Evolutionary conservation across 2,888 invertebrate genomes (phyloP), one percentile per base, ranked within the genome.

Genomic region (Pyrocoelia pectoralis): DNA sequence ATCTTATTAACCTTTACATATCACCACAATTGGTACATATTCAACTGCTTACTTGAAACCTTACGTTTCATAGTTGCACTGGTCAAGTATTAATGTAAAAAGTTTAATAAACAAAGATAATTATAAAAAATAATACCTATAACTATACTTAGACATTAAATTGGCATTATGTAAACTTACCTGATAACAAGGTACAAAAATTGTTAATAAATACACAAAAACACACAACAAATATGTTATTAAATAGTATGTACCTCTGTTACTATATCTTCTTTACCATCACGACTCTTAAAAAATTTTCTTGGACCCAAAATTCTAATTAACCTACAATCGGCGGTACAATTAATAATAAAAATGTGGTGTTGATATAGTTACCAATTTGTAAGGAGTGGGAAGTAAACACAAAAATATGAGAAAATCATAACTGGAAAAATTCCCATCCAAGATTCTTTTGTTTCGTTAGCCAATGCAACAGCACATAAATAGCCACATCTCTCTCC

Each of bases 401-500:
- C 82, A 80, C 79, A 86, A 85, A 81, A 72, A 62, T 78, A 73
- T 14, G 79, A 79, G 4, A 85, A 17, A 54, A 81, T 78, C 43
- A 90, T 82, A 0, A 88, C 76, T 0, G 91, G 91, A 65, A 89
- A 88, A 2, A 84, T 70, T 1, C 86, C 85, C 69, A 91, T 89
- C 93, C 93, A 94, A 0, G 87, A 85, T 79, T 92, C 88, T 46
- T 77, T 74, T 50, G 85, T 73, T 77, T 85, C 83, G 75, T 89
- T 89, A 6, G 85, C 86, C 46, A 89, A 75, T 1, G 87, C 84
- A 4, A 87, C 75, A 0, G 85, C 86, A 76, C 86, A 86, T 3
- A 89, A 75, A 58, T 84, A 76, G 0, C 84, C 86, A 71, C 88
- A 88, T 48, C 88, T 81, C 73, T 85, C 84, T 0, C 82, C 82